A percentile compares a stretch with the other conserved stretches of the same genome.
Evolutionary conservation across 2,888 invertebrate species (phyloP).

Genomic region (Hoplodrina ambigua): DNA sequence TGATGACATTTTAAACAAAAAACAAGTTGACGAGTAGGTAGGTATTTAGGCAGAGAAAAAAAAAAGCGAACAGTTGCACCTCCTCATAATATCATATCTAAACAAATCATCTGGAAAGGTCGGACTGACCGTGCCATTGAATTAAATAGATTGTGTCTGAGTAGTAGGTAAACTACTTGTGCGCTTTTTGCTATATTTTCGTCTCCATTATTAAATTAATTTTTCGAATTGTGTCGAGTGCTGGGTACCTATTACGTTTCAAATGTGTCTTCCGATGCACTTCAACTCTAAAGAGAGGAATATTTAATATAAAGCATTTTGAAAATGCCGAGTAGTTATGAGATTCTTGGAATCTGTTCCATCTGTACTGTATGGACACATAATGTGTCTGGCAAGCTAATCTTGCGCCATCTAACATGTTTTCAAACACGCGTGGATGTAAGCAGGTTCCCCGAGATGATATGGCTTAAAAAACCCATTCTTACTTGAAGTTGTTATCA

Average conservation of each 20-base stretch:
- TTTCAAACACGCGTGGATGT: slow-evolving; percentile 21
- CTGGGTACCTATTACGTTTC: background rate
- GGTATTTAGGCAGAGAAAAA: background rate
- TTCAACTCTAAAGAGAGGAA: slow-evolving; percentile 14
- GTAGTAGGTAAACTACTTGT: slow-evolving; percentile 10
- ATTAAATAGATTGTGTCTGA: slow-evolving; percentile 39
- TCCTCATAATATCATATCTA: background rate
- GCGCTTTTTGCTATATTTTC: slow-evolving; percentile 20
- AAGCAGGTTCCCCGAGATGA: slow-evolving; percentile 29
- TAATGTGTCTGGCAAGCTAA: slow-evolving; percentile 21
- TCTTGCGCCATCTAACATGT: slow-evolving; percentile 41
- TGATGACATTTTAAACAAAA: background rate
- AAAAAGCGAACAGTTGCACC: slow-evolving; percentile 5
- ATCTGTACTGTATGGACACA: slow-evolving; percentile 15
- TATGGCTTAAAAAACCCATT: slow-evolving; percentile 17
- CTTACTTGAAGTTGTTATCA: slow-evolving; percentile 40
- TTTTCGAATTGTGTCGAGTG: slow-evolving; percentile 10
- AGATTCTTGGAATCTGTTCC: slow-evolving; percentile 28
- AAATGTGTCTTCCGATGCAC: background rate
- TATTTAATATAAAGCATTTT: background rate
- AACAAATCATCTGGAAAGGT: slow-evolving; percentile 36
- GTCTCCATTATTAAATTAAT: slow-evolving; percentile 34
- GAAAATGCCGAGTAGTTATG: slow-evolving; percentile 16
- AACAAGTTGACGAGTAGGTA: no score
- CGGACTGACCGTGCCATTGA: slow-evolving; percentile 41